Conservation (phyloP, 2,797 vertebrate genomes). For the Cichlasoma orientale region DNA sequence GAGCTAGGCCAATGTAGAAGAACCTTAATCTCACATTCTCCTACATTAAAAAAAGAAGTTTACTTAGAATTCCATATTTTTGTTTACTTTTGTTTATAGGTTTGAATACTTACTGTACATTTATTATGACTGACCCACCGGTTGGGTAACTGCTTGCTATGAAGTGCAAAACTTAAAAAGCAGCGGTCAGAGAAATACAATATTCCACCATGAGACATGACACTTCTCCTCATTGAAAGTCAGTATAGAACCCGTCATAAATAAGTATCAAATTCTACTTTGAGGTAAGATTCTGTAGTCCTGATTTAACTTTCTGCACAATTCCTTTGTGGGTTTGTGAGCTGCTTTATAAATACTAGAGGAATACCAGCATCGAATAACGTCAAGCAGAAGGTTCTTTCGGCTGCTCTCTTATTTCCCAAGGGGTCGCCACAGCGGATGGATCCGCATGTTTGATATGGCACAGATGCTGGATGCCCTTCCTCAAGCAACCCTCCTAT, state of each 20-base stretch:
- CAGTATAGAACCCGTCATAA: slow-evolving; percentile 2
- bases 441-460: background rate
- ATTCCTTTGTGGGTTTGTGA: background rate
- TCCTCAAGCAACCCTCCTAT: background rate
- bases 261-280: slow-evolving; percentile 8
- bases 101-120: background rate
- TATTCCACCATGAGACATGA: no score
- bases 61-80: background rate
- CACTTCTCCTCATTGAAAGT: slow-evolving; percentile 2
- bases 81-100: background rate
- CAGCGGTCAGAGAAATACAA: no score
- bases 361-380: slow-evolving; percentile 2
- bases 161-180: background rate
- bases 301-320: slow-evolving; percentile 11
- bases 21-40: background rate
- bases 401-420: background rate
- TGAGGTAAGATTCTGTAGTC: slow-evolving; percentile 1
- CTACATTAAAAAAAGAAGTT: background rate
- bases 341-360: slow-evolving; percentile 5
- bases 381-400: background rate
- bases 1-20: background rate
- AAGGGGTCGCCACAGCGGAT: background rate
- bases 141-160: fast-evolving
- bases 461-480: background rate
- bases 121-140: fast-evolving